Conservation (phyloP, 2,113 vertebrate genomes). For the Scophthalmus maximus region DNA sequence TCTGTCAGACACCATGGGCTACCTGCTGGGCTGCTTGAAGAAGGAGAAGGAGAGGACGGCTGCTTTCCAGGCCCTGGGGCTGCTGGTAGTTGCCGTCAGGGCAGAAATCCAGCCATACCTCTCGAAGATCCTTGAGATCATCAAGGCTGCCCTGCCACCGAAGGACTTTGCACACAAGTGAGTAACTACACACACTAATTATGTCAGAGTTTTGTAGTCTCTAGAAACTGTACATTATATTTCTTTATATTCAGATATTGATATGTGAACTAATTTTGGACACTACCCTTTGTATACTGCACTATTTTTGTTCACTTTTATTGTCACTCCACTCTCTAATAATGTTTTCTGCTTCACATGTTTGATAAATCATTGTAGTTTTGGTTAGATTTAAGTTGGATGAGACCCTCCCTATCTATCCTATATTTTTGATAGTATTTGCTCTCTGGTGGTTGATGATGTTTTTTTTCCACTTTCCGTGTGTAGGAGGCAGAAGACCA, state of each 20-base stretch:
- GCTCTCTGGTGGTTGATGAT: background rate
- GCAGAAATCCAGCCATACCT: conserved; percentile 94
- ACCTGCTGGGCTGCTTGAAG: conserved; percentile 94
- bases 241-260: no score
- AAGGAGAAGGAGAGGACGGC: conserved; percentile 97
- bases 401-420: no score
- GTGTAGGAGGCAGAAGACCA: conserved; percentile 93
- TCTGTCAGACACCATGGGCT: conserved; percentile 95
- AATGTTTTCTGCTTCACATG: no score
- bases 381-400: no score
- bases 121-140: conserved; percentile 94
- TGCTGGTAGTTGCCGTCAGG: conserved; percentile 94
- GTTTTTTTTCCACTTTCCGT: background rate
- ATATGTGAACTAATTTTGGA: no score
- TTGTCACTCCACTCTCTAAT: no score
- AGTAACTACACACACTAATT: conserved; percentile 58
- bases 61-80: conserved; percentile 95
- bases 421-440: background rate
- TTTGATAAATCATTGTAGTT: background rate
- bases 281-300: no score
- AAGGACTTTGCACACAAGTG: conserved; percentile 99
- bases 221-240: background rate
- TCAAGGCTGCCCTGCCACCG: conserved; percentile 94
- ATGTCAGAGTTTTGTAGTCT: no score
- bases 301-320: no score